phyloP scores from a whole-genome alignment of 2,888 invertebrate species.

The Thymelicus sylvestris region DNA sequence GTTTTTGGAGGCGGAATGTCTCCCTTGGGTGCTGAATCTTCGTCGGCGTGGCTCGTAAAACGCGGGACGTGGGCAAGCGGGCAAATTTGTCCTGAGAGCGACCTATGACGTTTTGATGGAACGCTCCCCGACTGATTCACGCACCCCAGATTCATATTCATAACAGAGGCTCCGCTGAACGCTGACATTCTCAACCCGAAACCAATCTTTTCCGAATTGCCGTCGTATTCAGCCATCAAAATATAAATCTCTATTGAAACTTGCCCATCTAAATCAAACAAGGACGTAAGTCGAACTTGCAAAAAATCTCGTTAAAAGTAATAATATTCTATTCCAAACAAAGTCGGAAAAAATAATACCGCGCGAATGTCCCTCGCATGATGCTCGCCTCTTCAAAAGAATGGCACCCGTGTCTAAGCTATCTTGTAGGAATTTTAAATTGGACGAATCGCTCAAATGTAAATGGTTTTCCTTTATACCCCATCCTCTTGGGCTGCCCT shows the following conservation, averaged over 20 bases:
- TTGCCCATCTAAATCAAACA: slow-evolving; percentile 27
- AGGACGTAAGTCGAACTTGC: slow-evolving; percentile 41
- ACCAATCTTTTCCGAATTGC: slow-evolving; percentile 31
- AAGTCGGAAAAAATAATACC: slow-evolving; percentile 54
- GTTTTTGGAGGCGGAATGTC: slow-evolving; percentile 84
- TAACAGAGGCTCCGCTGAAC: slow-evolving; percentile 70
- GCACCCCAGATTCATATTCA: slow-evolving; percentile 82
- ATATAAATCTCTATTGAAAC: slow-evolving; percentile 37
- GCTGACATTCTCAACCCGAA: slow-evolving; percentile 45
- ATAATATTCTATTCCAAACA: slow-evolving; percentile 52
- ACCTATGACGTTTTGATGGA: slow-evolving; percentile 85
- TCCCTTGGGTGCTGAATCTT: slow-evolving; percentile 85
- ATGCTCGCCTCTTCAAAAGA: slow-evolving; percentile 81
- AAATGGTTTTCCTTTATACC: slow-evolving; percentile 86
- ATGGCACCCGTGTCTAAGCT: slow-evolving; percentile 84
- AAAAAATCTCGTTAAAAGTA: slow-evolving; percentile 62
- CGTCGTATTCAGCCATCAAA: slow-evolving; percentile 37
- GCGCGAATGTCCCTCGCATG: slow-evolving; percentile 71
- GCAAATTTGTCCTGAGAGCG: slow-evolving; percentile 83
- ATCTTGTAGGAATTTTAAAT: slow-evolving; percentile 86
- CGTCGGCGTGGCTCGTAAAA: slow-evolving; percentile 83
- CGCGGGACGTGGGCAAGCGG: slow-evolving; percentile 83
- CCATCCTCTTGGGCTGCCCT: slow-evolving; percentile 81
- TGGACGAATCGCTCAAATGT: slow-evolving; percentile 86
- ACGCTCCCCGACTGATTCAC: slow-evolving; percentile 79